Conservation (phyloP, 2,888 invertebrate species). For the Dermolepida albohirtum region DNA sequence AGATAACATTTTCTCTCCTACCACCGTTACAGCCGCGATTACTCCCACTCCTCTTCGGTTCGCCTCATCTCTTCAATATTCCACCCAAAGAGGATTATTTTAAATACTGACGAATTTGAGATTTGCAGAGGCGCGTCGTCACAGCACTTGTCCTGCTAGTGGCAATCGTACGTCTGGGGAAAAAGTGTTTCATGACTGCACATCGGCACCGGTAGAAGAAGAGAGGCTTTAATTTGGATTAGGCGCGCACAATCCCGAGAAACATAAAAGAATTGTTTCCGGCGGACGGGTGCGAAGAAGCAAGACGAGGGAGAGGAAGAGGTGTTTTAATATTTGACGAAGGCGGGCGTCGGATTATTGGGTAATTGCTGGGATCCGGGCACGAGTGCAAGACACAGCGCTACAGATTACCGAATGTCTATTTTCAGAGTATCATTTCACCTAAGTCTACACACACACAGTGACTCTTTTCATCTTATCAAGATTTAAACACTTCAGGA, state of each 20-base stretch:
- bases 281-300: constrained; percentile 20
- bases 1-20: constrained; percentile 25
- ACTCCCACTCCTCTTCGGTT: constrained; percentile 14
- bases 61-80: constrained; percentile 32
- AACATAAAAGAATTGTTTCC: constrained; percentile 34
- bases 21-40: neutral
- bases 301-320: constrained; percentile 6
- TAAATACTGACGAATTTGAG: constrained; percentile 35
- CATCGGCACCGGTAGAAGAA: constrained; percentile 1
- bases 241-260: constrained; percentile 26
- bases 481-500: too few species aligned
- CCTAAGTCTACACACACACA: too few species aligned
- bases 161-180: neutral
- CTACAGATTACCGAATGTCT: constrained; percentile 16
- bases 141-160: constrained; percentile 1
- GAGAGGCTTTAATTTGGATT: constrained; percentile 24
- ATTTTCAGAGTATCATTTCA: constrained; percentile 5
- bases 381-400: constrained; percentile 12
- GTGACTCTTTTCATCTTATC: too few species aligned
- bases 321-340: constrained; percentile 33
- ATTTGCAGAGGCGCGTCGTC: constrained; percentile 3
- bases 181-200: too few species aligned
- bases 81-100: constrained; percentile 29
- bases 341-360: constrained; percentile 30
- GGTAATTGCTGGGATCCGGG: constrained; percentile 28